Evolutionary conservation across 2,113 vertebrate species (phyloP).

Genomic region (Cairina moschata): DNA sequence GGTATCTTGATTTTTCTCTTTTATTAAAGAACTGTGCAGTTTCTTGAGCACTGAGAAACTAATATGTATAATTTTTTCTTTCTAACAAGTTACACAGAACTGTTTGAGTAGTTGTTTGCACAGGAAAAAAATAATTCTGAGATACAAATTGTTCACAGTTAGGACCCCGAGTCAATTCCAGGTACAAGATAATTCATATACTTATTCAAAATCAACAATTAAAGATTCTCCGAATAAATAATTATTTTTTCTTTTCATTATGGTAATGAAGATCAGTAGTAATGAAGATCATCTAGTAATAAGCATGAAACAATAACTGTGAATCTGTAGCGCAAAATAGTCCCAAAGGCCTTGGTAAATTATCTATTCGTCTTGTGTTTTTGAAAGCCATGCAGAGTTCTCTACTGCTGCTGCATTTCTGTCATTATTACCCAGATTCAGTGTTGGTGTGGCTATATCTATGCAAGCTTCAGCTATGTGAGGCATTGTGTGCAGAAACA

Average conservation of each 20-base stretch:
- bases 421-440: background rate
- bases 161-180: background rate
- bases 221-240: background rate
- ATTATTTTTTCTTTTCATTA: background rate
- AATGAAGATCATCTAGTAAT: background rate
- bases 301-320: background rate
- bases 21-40: background rate
- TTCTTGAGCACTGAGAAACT: background rate
- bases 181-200: background rate
- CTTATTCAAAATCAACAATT: background rate
- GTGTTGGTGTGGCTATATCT: background rate
- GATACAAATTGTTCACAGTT: conserved; percentile 6
- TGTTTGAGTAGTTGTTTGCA: background rate
- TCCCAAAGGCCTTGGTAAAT: background rate
- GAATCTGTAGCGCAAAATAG: background rate
- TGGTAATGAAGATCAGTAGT: background rate
- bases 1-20: background rate
- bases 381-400: background rate
- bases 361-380: background rate
- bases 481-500: background rate
- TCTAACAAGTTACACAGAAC: background rate
- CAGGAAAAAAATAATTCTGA: background rate
- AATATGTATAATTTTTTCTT: background rate
- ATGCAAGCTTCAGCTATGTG: background rate
- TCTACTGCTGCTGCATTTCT: background rate